Base-by-base conservation (phyloP, 2,113 vertebrate genomes). In the Notothenia rossii region DNA sequence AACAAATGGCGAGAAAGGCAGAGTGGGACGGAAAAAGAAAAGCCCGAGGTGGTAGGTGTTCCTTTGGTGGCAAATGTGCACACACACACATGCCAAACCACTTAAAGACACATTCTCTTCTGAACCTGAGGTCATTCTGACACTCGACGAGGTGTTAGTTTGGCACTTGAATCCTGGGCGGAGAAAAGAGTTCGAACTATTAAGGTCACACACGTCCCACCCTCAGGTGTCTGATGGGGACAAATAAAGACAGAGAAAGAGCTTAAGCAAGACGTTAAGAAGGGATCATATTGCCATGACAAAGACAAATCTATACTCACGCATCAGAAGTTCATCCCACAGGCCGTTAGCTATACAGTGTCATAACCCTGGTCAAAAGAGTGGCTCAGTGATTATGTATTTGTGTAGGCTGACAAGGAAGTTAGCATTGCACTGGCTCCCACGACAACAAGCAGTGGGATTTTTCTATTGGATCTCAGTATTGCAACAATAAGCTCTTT, bases 121-220 rank as follows among this genome's bases (percentile, higher is more conserved):
- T 60, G 82, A 71, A 84, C 82, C 87, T 55, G 14, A 79, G 85
- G 86, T 89, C 84, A 82, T 82, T 59, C 68, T 86, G 75, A 86
- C 85, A 88, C 71, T 72, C 36, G 5, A 33, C 3, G 9, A 85
- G 50, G 82, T 83, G 73, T 78, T 74, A 74, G 62, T 82, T 51
- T 81, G 76, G 33, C 81, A 63, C 76, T 75, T 72, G 72, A 86
- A 75, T 79, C 76, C 25, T 73, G 17, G 45, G 61, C 51, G 55
- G 51, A 56, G 29, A 76, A 81, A 64, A 48, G 69, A 82, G 64
- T 68, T 77, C 64, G 69, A 88, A 80, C 73, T 73, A 81, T 66
- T 77, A 64, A 62, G 61, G 79, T 86, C 66, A 83, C 53, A 73
- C 73, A 61, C 53, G 45, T 75, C 7, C 33, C 49, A 70, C 70